Evolutionary conservation across 2,113 vertebrate species (phyloP), one percentile per base, ranked within the genome.

Genomic region (Tachysurus fulvidraco): DNA sequence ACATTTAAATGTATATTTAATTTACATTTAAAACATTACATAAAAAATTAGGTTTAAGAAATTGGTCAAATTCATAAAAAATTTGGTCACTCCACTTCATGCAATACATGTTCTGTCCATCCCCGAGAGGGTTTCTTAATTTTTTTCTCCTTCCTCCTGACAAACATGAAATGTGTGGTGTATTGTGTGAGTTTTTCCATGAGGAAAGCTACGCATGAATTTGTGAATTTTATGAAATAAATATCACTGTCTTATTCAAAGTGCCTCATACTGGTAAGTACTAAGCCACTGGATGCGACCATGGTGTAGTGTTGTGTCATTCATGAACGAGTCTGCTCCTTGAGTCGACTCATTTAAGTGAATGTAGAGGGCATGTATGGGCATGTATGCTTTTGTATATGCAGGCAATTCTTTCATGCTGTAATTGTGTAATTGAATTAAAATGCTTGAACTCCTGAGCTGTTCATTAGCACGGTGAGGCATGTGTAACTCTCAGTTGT

Each of bases 381-480:
- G 41, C 19, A 36, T 50, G 8, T 50, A 10, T 12, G 44, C 23
- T 23, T 23, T 46, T 46, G 69, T 41, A 19, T 46, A 73, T 73
- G 69, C 36, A 44, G 19, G 69, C 67, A 73, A 21, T 44, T 25
- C 44, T 73, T 36, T 21, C 36, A 21, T 50, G 71, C 25, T 50
- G n/a, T 21, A 44, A 52, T 50, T 50, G 41, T 52, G 44, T 50
- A 50, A 76, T 76, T 76, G 23, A 76, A 25, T 14, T 1, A 76
- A 76, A 76, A 76, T 25, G 73, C 73, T 76, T 50, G 11, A 76
- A 5, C 23, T 11, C 41, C 71, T 46, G 44, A 46, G 73, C 44
- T 25, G 73, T n/a, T 52, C 73, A 76, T 76, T 76, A 76, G 46
- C 44, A 52, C 50, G 73, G 21, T 76, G 21, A 76, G 44, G 73